Percentiles rank a stretch among this genome's conserved stretches.
phyloP scores from a whole-genome alignment of 2,888 invertebrate species.

The Brenthis ino region DNA sequence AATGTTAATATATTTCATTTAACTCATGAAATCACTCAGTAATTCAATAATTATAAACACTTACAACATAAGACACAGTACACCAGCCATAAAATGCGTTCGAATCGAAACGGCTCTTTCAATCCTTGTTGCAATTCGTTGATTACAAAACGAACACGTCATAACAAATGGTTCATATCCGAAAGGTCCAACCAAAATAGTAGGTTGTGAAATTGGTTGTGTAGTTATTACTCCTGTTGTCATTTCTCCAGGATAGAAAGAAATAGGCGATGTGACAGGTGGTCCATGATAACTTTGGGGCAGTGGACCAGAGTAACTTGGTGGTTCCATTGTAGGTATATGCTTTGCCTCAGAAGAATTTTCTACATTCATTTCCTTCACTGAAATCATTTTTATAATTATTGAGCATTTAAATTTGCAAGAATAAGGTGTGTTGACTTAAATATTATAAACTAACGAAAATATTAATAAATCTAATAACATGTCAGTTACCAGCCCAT shows the following conservation, averaged over 20 bases:
- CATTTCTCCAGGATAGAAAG: background rate
- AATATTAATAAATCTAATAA: too few species aligned
- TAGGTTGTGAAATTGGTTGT: background rate
- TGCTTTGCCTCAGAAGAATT: too few species aligned
- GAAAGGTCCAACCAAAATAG: background rate
- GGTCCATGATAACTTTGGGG: constrained; percentile 1
- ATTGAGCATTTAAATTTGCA: too few species aligned
- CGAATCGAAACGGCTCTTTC: background rate
- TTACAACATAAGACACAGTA: constrained; percentile 7
- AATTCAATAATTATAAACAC: background rate
- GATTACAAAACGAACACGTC: constrained; percentile 5
- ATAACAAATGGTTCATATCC: constrained; percentile 5
- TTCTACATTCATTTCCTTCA: background rate
- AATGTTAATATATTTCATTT: background rate
- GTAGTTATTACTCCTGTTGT: background rate
- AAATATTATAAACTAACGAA: too few species aligned
- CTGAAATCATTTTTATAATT: background rate
- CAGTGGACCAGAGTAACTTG: background rate
- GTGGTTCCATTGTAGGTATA: too few species aligned
- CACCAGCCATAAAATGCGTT: background rate
- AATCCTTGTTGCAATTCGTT: constrained; percentile 6
- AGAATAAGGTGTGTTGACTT: too few species aligned
- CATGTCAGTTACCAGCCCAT: too few species aligned
- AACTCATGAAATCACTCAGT: background rate
- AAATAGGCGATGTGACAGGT: background rate